These are phyloP conservation scores for Pharmacophagus antenor DNA, from an alignment of 2,888 invertebrate species.

Conservation along the genomic window DNA sequence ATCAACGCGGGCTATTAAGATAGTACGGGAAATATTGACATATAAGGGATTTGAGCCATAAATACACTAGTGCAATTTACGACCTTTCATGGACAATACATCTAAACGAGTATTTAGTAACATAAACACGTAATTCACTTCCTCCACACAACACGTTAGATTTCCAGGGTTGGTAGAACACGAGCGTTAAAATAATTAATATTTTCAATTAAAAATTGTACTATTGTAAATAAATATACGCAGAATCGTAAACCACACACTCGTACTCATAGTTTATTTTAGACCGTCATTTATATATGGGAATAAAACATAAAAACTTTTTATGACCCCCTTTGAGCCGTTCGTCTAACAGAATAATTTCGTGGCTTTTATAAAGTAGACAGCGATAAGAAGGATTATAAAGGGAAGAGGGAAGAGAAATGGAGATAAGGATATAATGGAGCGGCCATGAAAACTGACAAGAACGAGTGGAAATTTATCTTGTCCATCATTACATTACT, in stretches of 20 bases:
- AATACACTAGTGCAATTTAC: slow-evolving; percentile 22
- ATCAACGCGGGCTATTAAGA: slow-evolving; percentile 24
- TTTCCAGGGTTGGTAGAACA: too few relatives aligned
- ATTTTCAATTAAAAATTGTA: too few relatives aligned
- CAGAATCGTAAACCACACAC: too few relatives aligned
- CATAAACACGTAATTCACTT: neutral
- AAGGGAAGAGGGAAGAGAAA: slow-evolving; percentile 62
- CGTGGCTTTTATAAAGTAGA: slow-evolving; percentile 66
- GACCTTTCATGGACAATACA: slow-evolving; percentile 5
- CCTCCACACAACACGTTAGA: too few relatives aligned
- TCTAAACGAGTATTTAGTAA: slow-evolving; percentile 1
- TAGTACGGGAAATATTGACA: slow-evolving; percentile 23
- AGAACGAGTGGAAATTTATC: slow-evolving; percentile 49
- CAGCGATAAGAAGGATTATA: slow-evolving; percentile 69
- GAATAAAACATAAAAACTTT: slow-evolving; percentile 49
- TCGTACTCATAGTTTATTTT: slow-evolving; percentile 29
- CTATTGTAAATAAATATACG: too few relatives aligned
- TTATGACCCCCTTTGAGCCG: slow-evolving; percentile 57
- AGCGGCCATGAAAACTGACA: slow-evolving; percentile 58
- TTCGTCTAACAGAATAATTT: slow-evolving; percentile 59
- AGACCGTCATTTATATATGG: slow-evolving; percentile 47
- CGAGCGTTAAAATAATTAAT: too few relatives aligned
- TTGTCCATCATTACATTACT: slow-evolving; percentile 37
- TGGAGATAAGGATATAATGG: slow-evolving; percentile 70
- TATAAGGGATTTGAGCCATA: slow-evolving; percentile 19